Evolutionary conservation across 1,140 invertebrate genomes (phyloP).

Genomic region (Drosophila lowei): DNA sequence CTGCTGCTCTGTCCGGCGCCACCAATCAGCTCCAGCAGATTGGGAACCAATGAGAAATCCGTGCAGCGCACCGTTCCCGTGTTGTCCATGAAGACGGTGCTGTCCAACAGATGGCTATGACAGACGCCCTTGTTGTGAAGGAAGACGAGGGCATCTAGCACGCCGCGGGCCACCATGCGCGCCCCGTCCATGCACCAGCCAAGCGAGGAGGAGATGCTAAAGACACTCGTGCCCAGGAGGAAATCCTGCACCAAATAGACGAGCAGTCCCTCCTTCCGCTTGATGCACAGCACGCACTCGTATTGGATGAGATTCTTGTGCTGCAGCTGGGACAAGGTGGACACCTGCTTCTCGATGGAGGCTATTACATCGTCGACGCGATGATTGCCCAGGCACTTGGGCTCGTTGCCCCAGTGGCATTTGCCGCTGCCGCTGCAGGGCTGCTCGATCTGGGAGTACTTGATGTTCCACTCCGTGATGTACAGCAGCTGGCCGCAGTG

Average conservation of each 20-base stretch:
- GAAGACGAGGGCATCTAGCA: slow-evolving; percentile 88
- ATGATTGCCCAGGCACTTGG: slow-evolving; percentile 70
- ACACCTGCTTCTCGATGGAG: slow-evolving; percentile 89
- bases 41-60: slow-evolving; percentile 88
- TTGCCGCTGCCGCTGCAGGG: slow-evolving; percentile 62
- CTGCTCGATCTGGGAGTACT: slow-evolving; percentile 78
- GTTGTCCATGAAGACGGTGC: slow-evolving; percentile 87
- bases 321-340: slow-evolving; percentile 87
- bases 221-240: slow-evolving; percentile 84
- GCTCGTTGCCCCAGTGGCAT: slow-evolving; percentile 70
- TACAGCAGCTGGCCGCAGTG: slow-evolving; percentile 87
- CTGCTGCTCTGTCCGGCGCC: slow-evolving; percentile 79
- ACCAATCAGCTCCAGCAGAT: slow-evolving; percentile 68
- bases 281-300: slow-evolving; percentile 87
- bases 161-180: slow-evolving; percentile 85
- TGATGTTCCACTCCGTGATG: slow-evolving; percentile 89
- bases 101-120: slow-evolving; percentile 89
- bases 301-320: slow-evolving; percentile 90
- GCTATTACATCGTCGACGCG: slow-evolving; percentile 83
- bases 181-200: slow-evolving; percentile 82
- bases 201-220: slow-evolving; percentile 68
- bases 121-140: slow-evolving; percentile 91
- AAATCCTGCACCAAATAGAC: slow-evolving; percentile 88
- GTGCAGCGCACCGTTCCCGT: slow-evolving; percentile 85
- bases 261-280: slow-evolving; percentile 85